phyloP scores from a whole-genome alignment of 1,140 invertebrate genomes.

The Glossosoma conforme region DNA sequence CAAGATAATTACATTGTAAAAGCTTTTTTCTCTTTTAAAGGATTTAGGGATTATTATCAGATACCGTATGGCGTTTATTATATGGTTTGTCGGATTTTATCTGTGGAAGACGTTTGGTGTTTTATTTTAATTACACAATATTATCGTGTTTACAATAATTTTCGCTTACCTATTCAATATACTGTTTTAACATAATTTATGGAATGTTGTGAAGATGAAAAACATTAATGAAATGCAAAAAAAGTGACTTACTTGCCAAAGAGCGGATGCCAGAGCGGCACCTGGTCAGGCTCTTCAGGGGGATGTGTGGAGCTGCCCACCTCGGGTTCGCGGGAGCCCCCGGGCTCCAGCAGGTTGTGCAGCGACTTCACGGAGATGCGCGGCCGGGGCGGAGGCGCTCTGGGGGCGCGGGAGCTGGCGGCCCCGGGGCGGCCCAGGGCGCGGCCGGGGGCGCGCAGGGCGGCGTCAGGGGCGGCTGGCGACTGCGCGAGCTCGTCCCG shows the following conservation, averaged over 20 bases:
- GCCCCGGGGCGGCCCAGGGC: slow-evolving; percentile 35
- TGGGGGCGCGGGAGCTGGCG: slow-evolving; percentile 11
- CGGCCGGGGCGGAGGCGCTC: slow-evolving; percentile 39
- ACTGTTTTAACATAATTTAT: too few relatives aligned
- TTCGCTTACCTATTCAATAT: too few relatives aligned
- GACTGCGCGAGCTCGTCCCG: slow-evolving; percentile 35
- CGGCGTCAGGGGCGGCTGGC: slow-evolving; percentile 37
- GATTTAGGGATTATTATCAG: too few relatives aligned
- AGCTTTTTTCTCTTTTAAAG: too few relatives aligned
- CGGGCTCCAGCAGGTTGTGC: slow-evolving; percentile 52
- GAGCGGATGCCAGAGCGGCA: slow-evolving; percentile 48
- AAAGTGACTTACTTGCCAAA: slow-evolving; percentile 50
- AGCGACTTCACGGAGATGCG: slow-evolving; percentile 57
- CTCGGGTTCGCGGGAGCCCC: slow-evolving; percentile 40
- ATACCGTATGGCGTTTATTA: too few relatives aligned
- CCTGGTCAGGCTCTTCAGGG: slow-evolving; percentile 40
- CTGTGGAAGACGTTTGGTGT: too few relatives aligned
- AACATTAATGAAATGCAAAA: too few relatives aligned
- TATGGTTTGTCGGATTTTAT: too few relatives aligned
- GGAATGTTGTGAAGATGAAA: too few relatives aligned
- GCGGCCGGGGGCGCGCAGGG: slow-evolving; percentile 31
- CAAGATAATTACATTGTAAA: too few relatives aligned
- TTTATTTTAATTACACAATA: too few relatives aligned
- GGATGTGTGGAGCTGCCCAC: slow-evolving; percentile 54
- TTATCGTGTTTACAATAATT: too few relatives aligned